Percentiles rank a stretch among this genome's conserved stretches.
Conservation (phyloP, 2,113 vertebrate genomes). For the Neogale vison region DNA sequence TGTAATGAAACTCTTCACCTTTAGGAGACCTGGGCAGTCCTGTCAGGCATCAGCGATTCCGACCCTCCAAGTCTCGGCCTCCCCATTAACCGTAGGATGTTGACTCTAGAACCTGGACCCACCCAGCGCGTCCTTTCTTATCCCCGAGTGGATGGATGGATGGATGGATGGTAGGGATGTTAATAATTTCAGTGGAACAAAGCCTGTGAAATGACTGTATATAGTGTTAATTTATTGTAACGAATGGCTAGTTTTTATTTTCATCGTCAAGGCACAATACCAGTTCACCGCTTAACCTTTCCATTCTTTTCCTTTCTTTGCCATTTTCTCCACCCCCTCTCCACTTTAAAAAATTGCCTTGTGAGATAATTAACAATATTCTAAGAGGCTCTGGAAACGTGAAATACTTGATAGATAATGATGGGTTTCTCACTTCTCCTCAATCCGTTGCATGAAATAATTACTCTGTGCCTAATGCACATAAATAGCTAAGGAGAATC, state of each 20-base stretch:
- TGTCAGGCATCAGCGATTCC: slow-evolving; percentile 67
- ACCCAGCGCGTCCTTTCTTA: slow-evolving; percentile 85
- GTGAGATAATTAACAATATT: slow-evolving; percentile 66
- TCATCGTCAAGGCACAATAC: slow-evolving; percentile 83
- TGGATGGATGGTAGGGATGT: slow-evolving; percentile 87
- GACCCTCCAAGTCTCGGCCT: slow-evolving; percentile 70
- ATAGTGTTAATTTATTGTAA: slow-evolving; percentile 87
- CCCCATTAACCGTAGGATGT: slow-evolving; percentile 78
- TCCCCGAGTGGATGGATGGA: slow-evolving; percentile 79
- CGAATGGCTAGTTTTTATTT: slow-evolving; percentile 80
- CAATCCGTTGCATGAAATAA: slow-evolving; percentile 82
- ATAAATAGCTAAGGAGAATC: slow-evolving; percentile 77
- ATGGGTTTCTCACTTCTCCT: slow-evolving; percentile 82
- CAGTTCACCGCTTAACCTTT: slow-evolving; percentile 82
- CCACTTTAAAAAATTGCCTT: slow-evolving; percentile 38
- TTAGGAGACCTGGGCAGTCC: slow-evolving; percentile 77
- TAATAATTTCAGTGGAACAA: slow-evolving; percentile 84
- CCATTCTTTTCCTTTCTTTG: background rate
- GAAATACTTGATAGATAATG: slow-evolving; percentile 74
- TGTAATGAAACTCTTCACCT: slow-evolving; percentile 57
- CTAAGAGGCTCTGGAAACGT: slow-evolving; percentile 74
- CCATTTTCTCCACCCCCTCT: background rate
- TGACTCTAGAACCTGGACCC: slow-evolving; percentile 81
- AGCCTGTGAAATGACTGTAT: slow-evolving; percentile 88
- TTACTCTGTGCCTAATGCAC: slow-evolving; percentile 76